Conservation (phyloP, 2,797 vertebrate genomes). For the Sphenodon punctatus region DNA sequence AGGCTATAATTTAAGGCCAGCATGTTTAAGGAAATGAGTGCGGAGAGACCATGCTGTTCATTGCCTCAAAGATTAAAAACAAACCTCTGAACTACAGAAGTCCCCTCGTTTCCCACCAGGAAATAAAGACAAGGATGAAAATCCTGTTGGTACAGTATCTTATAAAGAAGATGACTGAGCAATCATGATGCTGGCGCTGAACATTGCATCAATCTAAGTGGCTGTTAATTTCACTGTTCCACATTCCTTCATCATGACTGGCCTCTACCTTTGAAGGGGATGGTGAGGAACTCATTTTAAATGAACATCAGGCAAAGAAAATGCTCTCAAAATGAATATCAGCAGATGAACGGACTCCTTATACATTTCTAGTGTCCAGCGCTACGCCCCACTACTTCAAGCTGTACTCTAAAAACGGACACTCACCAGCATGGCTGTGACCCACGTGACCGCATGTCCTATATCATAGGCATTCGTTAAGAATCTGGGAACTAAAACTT, state of each 20-base stretch:
- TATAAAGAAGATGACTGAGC: not conserved
- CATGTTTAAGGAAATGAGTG: too few relatives aligned
- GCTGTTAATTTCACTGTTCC: not conserved
- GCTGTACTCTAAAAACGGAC: not conserved
- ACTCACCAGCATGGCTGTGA: slow-evolving; percentile 95
- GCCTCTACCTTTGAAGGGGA: too few relatives aligned
- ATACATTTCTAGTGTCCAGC: not conserved
- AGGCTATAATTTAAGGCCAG: too few relatives aligned
- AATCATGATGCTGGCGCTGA: not conserved
- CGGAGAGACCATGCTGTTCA: too few relatives aligned
- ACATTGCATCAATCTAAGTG: not conserved
- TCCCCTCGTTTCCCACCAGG: not conserved
- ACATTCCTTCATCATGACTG: not conserved
- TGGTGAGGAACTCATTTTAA: not conserved
- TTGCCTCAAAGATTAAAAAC: not conserved
- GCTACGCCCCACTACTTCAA: not conserved
- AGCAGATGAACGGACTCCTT: not conserved
- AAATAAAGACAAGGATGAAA: not conserved
- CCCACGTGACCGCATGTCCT: slow-evolving; percentile 93
- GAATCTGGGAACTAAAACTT: slow-evolving; percentile 91
- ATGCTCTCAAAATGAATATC: not conserved
- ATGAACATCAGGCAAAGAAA: not conserved
- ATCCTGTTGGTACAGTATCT: not conserved
- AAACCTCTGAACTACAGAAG: not conserved
- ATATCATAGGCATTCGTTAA: slow-evolving; percentile 94